These are phyloP conservation scores for Proctacanthus coquilletti DNA, from an alignment of 1,140 invertebrate genomes.

Conservation along the genomic window DNA sequence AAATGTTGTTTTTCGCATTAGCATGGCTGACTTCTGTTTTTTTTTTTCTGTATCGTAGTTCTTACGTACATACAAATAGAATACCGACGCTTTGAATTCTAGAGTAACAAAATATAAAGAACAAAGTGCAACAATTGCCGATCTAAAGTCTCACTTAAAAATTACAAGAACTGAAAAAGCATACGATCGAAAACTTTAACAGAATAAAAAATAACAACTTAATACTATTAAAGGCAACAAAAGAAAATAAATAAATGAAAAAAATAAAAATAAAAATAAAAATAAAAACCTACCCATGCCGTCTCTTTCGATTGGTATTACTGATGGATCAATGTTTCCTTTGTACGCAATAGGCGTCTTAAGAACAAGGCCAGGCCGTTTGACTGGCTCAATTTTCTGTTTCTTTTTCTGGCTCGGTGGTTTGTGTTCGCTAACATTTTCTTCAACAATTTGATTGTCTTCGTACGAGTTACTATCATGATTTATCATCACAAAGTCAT, in stretches of 20 bases:
- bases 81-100: no score
- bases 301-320: slow-evolving; percentile 65
- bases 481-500: slow-evolving; percentile 29
- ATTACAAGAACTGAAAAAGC: no score
- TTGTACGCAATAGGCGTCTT: slow-evolving; percentile 69
- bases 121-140: no score
- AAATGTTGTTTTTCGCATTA: no score
- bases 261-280: slow-evolving; percentile 5
- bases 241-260: background rate
- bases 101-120: no score
- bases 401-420: slow-evolving; percentile 18
- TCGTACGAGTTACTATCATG: slow-evolving; percentile 28
- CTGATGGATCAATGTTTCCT: slow-evolving; percentile 57
- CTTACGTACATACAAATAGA: no score
- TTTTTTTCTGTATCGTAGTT: no score
- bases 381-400: slow-evolving; percentile 55
- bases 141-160: no score
- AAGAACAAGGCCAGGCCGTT: slow-evolving; percentile 55
- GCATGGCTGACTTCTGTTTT: no score
- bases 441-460: slow-evolving; percentile 24
- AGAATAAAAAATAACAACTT: slow-evolving; percentile 14
- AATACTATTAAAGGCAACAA: slow-evolving; percentile 5
- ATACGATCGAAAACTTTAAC: background rate
- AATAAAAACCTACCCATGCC: slow-evolving; percentile 52
- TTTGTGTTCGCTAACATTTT: slow-evolving; percentile 4